These are phyloP conservation scores for Streptopelia turtur DNA, from an alignment of 2,797 vertebrate genomes.

Conservation along the genomic window DNA sequence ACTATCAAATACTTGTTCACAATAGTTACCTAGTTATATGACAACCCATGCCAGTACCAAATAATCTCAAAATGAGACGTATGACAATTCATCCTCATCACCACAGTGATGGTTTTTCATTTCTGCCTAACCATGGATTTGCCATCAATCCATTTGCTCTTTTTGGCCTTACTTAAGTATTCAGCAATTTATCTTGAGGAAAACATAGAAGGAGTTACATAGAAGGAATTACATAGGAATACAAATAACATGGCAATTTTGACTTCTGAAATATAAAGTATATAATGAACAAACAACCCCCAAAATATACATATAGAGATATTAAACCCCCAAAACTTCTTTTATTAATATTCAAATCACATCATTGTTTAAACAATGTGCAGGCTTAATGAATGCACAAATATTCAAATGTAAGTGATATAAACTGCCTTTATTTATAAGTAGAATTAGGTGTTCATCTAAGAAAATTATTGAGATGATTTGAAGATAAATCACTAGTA, in stretches of 20 bases:
- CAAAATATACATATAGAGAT: background rate
- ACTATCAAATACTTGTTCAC: background rate
- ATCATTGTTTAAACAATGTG: slow-evolving; percentile 59
- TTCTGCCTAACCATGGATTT: background rate
- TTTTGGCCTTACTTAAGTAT: background rate
- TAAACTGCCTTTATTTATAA: slow-evolving; percentile 56
- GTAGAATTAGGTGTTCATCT: slow-evolving; percentile 22
- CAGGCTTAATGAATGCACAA: slow-evolving; percentile 60
- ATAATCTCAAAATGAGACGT: background rate
- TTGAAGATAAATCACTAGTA: slow-evolving; percentile 20
- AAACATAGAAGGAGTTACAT: too few relatives aligned
- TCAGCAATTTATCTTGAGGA: too few relatives aligned
- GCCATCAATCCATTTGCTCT: background rate
- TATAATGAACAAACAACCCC: background rate
- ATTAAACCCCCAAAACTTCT: slow-evolving; percentile 51
- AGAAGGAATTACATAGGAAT: background rate
- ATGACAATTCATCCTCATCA: background rate
- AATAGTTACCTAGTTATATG: background rate
- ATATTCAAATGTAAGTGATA: slow-evolving; percentile 61
- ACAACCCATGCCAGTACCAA: background rate
- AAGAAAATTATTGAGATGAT: slow-evolving; percentile 27
- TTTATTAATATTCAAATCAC: slow-evolving; percentile 55
- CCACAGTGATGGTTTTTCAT: background rate
- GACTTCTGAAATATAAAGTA: background rate
- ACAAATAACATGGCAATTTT: background rate